phyloP scores from a whole-genome alignment of 2,888 invertebrate genomes.

The Orthonevra nobilis region DNA sequence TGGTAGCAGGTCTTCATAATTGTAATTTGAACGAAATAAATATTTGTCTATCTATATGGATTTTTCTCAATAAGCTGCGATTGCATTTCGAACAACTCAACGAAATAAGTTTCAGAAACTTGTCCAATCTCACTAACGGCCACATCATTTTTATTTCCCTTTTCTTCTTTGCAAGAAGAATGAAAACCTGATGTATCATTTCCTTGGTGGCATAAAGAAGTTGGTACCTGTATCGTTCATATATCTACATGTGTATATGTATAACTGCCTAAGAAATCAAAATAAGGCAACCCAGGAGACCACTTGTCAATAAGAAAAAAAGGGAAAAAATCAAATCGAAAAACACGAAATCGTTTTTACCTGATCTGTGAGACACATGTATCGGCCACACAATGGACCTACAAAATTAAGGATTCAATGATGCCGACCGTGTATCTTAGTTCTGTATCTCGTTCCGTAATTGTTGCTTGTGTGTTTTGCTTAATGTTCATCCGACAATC shows the following conservation, averaged over 20 bases:
- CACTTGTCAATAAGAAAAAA: neutral
- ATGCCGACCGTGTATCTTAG: neutral
- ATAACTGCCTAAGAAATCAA: no score
- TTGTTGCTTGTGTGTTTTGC: slow-evolving; percentile 3
- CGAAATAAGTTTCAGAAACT: no score
- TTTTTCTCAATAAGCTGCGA: no score
- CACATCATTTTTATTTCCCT: neutral
- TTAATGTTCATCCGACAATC: neutral
- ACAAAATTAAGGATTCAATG: slow-evolving; percentile 1
- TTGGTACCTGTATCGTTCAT: neutral
- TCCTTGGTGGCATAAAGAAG: neutral
- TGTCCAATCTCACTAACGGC: neutral
- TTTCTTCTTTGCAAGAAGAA: slow-evolving; percentile 2
- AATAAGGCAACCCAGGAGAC: neutral
- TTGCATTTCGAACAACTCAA: no score
- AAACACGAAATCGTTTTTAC: neutral
- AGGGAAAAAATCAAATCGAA: no score
- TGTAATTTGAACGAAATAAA: no score
- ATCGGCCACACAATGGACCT: neutral
- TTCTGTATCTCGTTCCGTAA: slow-evolving; percentile 2
- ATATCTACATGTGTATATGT: no score
- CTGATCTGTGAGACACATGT: neutral
- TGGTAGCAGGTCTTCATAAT: no score
- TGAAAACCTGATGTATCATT: slow-evolving; percentile 9
- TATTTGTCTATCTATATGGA: no score